Evolutionary conservation across 2,113 vertebrate species (phyloP), one percentile per base, ranked within the genome.

Genomic region (Rhea pennata): DNA sequence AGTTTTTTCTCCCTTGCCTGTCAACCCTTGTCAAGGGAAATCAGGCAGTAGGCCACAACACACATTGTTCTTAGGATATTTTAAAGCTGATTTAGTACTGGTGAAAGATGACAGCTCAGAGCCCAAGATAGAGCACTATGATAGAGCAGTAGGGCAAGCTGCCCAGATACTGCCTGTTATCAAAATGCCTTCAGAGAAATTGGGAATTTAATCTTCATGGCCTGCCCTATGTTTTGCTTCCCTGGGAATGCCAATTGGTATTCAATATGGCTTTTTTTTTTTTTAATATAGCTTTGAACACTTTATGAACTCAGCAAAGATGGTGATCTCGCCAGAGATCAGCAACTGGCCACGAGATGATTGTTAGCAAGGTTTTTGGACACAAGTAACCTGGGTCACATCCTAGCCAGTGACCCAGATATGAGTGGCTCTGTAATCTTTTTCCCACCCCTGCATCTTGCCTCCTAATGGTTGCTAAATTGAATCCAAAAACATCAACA

Each of bases 381-480:
- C 12, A 24, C 24, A 56, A 12, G 64, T 72, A 91, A 48, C 62
- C 0, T 0, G 21, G 58, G 53, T 79, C 70, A n/a, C 5, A 1
- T 50, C 91, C 77, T 64, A 33, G 44, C 53, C 53, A 31, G 53
- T 69, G 88, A 92, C 53, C 88, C 62, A 88, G 70, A 92, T 78
- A 75, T 44, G 1, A 89, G 27, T 24, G 61, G 39, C 80, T 58
- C 86, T 77, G 48, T 54, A 79, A 87, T 58, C 80, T 66, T 87
- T 78, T 79, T 65, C 33, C 67, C 77, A 94, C 0, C 71, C 70
- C 76, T 67, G 44, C 23, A 62, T 69, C 71, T 85, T 73, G 36
- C 74, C 62, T 93, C 66, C 36, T 76, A 82, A 94, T 42, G 80
- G 79, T 33, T 91, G 64, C 70, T 67, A 75, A 90, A 78, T 33